Conservation (phyloP, 2,888 invertebrate species). For the Noctua pronuba region DNA sequence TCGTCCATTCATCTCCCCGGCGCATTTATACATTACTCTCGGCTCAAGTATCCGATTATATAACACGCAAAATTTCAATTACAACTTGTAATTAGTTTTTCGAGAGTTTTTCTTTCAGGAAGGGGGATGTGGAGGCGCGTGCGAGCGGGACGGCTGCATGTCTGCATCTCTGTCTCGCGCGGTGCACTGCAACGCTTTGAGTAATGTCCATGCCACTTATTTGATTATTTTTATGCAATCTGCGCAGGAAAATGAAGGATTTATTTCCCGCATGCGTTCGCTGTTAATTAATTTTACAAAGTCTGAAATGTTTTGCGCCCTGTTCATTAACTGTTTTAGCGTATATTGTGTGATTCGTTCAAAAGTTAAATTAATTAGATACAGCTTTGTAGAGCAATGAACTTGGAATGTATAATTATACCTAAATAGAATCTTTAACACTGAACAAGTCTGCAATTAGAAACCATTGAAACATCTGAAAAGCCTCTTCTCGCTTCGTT, state of each 20-base stretch:
- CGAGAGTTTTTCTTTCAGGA: slow-evolving; percentile 91
- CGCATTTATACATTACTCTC: slow-evolving; percentile 90
- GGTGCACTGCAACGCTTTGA: slow-evolving; percentile 84
- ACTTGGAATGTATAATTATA: neutral
- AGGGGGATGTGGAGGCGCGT: slow-evolving; percentile 85
- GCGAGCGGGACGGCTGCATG: slow-evolving; percentile 73
- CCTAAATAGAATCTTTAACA: neutral
- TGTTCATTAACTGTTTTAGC: slow-evolving; percentile 47
- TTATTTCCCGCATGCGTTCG: slow-evolving; percentile 83
- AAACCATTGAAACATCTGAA: neutral
- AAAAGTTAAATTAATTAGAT: slow-evolving; percentile 23
- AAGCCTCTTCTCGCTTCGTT: neutral
- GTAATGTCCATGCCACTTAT: slow-evolving; percentile 89
- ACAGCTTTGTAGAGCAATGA: neutral
- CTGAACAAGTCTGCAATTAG: neutral
- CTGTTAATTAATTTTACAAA: slow-evolving; percentile 87
- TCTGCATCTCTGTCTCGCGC: slow-evolving; percentile 73
- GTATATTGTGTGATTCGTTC: slow-evolving; percentile 38
- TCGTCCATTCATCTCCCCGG: slow-evolving; percentile 87
- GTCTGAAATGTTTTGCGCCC: slow-evolving; percentile 69
- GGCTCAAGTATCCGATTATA: slow-evolving; percentile 91
- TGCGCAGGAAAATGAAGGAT: slow-evolving; percentile 87
- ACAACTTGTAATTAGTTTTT: slow-evolving; percentile 91
- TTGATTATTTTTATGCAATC: slow-evolving; percentile 90
- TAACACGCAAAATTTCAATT: slow-evolving; percentile 91